Base-by-base conservation (phyloP, 2,113 vertebrate genomes). In the Pyrgilauda ruficollis region DNA sequence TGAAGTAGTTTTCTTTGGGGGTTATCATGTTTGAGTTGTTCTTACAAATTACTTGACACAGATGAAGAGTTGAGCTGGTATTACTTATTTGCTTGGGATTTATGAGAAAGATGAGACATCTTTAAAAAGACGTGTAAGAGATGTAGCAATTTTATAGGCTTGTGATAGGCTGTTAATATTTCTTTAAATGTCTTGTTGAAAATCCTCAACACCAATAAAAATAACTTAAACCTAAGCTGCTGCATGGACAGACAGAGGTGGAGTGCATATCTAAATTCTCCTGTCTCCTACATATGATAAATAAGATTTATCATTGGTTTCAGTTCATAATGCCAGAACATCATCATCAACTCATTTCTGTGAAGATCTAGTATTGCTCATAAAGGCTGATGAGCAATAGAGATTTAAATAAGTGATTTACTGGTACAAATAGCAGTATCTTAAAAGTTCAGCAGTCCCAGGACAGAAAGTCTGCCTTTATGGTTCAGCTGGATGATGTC, bases 321-420 rank as follows among this genome's bases (percentile, higher is more conserved):
- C 28, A 64, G 75, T 87, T 94, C 15, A 24, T 68, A 61, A 66
- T 84, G 73, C 58, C 43, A 62, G 75, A 82, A 46, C 30, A 56
- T 81, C 43, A 46, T 49, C 66, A 70, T 19, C 44, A 15, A 0
- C 62, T 89, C 35, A 41, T 79, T 94, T 87, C 89, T 95, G 44
- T 75, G 27, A 92, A 55, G 61, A 52, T 72, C 39, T 87, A 46
- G 17, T 46, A 22, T 92, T 89, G 69, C 70, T 90, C 58, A 63
- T 75, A 73, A 75, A 90, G 74, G 22, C 35, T 90, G 68, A 82
- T 87, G 82, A 94, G 50, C 21, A 81, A 47, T 81, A 87, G 73
- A 75, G 82, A 90, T 75, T 81, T 81, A 77, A 90, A 33, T 84
- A 87, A 74, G 35, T 67, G 41, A 64, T 90, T 84, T 95, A 82